Evolutionary conservation across 2,113 vertebrate species (phyloP).

Genomic region (Oryzias curvinotus): DNA sequence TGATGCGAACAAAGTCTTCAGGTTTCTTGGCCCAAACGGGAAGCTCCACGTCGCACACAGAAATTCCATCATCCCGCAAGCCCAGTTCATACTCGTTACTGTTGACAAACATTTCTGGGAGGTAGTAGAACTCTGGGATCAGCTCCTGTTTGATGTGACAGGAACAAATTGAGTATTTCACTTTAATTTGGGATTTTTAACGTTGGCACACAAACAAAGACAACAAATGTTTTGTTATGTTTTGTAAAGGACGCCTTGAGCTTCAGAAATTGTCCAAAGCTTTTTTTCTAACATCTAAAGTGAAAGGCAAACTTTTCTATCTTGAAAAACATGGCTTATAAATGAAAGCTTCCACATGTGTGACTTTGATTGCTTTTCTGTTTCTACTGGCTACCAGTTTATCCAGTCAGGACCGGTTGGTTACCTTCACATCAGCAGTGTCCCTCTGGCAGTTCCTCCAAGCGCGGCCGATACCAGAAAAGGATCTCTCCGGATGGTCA

Average conservation of each 20-base stretch:
- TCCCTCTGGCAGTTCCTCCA: slow-evolving; percentile 98
- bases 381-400: too few species aligned
- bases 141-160: slow-evolving; percentile 80
- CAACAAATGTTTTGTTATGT: too few species aligned
- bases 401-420: neutral
- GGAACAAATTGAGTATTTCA: neutral
- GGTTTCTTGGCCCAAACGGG: slow-evolving; percentile 97
- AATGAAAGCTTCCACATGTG: too few species aligned
- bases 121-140: slow-evolving; percentile 98
- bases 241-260: too few species aligned
- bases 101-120: slow-evolving; percentile 99
- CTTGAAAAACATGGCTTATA: too few species aligned
- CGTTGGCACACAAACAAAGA: too few species aligned
- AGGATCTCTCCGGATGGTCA: slow-evolving; percentile 94
- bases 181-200: neutral
- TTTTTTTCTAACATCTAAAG: too few species aligned
- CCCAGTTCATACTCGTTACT: slow-evolving; percentile 93
- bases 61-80: slow-evolving; percentile 84
- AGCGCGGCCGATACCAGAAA: slow-evolving; percentile 91
- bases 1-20: slow-evolving; percentile 98
- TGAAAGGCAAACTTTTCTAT: too few species aligned
- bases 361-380: too few species aligned
- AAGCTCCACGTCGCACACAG: slow-evolving; percentile 92
- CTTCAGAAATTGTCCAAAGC: too few species aligned
- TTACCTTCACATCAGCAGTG: slow-evolving; percentile 96